These are phyloP conservation scores for Melanerpes formicivorus DNA, from an alignment of 2,113 vertebrate species.

Conservation along the genomic window DNA sequence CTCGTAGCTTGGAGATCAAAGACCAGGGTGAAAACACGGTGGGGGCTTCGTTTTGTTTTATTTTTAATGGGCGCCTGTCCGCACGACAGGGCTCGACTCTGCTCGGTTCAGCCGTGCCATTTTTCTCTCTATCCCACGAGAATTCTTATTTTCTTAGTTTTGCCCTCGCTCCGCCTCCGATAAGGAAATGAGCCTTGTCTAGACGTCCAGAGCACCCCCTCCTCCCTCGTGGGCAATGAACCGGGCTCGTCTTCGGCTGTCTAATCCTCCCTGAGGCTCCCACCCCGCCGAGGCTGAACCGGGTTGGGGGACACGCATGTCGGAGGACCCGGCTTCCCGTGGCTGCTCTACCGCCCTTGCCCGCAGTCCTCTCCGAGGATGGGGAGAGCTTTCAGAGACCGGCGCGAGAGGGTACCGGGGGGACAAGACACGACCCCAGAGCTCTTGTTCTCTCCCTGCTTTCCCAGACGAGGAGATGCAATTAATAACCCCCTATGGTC, in stretches of 20 bases:
- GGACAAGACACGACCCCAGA: too few species aligned
- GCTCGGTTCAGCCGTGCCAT: not conserved
- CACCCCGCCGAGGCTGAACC: not conserved
- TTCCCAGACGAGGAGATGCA: not conserved
- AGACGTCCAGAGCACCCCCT: conserved; percentile 50
- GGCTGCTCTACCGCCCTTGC: not conserved
- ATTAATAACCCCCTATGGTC: not conserved
- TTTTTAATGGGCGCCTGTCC: not conserved
- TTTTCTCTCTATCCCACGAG: not conserved
- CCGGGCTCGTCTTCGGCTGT: not conserved
- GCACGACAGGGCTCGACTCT: not conserved
- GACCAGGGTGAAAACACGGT: rapidly evolving
- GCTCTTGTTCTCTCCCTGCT: not conserved
- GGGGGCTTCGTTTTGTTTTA: not conserved
- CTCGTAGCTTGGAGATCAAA: not conserved
- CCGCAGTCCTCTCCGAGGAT: not conserved
- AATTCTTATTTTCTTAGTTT: not conserved
- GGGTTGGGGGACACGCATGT: not conserved
- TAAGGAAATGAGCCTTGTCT: conserved; percentile 72
- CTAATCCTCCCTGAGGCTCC: not conserved
- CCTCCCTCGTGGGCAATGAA: not conserved
- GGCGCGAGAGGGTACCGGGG: too few species aligned
- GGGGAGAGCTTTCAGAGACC: not conserved
- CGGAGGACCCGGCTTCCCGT: not conserved
- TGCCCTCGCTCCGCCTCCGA: conserved; percentile 26